Conservation (phyloP, 2,113 vertebrate species). For the Pangasianodon gigas region DNA sequence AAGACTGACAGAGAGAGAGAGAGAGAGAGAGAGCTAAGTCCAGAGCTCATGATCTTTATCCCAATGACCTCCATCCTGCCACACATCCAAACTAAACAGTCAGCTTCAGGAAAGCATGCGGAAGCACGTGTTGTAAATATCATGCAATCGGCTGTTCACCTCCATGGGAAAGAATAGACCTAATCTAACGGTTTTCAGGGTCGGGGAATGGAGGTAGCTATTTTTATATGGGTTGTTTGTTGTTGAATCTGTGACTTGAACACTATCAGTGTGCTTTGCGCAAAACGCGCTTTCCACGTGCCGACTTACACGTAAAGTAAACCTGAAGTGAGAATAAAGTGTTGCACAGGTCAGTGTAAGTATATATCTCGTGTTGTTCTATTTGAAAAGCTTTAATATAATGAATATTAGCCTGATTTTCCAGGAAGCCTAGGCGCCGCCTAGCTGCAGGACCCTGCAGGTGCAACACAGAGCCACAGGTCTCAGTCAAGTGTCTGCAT, state of each 20-base stretch:
- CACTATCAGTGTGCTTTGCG: background rate
- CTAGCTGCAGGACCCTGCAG: conserved; percentile 6
- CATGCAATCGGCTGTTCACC: conserved; percentile 50
- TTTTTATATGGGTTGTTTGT: background rate
- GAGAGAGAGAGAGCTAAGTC: conserved; percentile 50
- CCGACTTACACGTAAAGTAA: background rate
- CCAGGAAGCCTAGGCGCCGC: background rate
- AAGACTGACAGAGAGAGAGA: conserved; percentile 17
- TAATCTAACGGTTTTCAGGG: conserved; percentile 7
- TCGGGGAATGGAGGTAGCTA: conserved; percentile 1
- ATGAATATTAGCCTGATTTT: background rate
- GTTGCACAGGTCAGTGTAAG: background rate
- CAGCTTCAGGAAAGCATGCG: conserved; percentile 27
- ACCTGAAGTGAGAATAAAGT: background rate
- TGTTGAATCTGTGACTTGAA: background rate
- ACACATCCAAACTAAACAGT: conserved; percentile 51
- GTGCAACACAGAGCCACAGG: background rate
- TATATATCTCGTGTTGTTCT: background rate
- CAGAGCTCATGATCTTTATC: conserved; percentile 52
- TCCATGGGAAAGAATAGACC: conserved; percentile 41
- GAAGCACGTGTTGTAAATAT: conserved; percentile 53
- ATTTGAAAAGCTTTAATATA: background rate
- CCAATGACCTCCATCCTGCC: conserved; percentile 53
- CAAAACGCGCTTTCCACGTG: background rate
- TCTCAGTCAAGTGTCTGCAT: background rate